Conservation (phyloP, 2,888 invertebrate genomes). For the Mesochorus sp. region DNA sequence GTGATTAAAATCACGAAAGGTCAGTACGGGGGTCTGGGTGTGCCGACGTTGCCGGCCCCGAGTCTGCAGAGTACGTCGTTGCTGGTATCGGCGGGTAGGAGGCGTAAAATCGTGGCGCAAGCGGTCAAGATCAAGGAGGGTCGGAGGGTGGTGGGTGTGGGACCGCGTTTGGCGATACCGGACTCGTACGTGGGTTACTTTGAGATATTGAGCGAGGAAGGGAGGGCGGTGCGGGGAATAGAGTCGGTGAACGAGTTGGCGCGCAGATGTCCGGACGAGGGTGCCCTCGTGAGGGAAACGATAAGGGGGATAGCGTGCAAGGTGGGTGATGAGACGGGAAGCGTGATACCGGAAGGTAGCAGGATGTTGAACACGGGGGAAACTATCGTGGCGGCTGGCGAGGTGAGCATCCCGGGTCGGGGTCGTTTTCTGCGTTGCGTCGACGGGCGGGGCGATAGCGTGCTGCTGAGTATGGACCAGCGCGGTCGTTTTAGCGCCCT, state of each 20-base stretch:
- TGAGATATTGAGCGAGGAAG: constrained; percentile 96
- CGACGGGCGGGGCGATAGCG: constrained; percentile 92
- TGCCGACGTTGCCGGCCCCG: constrained; percentile 93
- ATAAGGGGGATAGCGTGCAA: constrained; percentile 86
- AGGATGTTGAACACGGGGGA: constrained; percentile 92
- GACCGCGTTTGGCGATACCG: constrained; percentile 94
- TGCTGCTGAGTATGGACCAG: constrained; percentile 93
- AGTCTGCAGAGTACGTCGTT: constrained; percentile 93
- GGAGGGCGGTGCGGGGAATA: constrained; percentile 94
- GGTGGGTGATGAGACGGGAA: constrained; percentile 82
- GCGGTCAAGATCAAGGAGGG: constrained; percentile 96
- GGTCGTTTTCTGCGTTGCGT: constrained; percentile 93
- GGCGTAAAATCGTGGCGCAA: constrained; percentile 93
- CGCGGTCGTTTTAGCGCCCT: constrained; percentile 96
- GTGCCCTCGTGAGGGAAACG: constrained; percentile 91
- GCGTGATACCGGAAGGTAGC: constrained; percentile 87
- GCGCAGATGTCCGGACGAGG: constrained; percentile 88
- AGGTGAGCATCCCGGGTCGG: constrained; percentile 86
- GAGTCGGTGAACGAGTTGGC: constrained; percentile 94
- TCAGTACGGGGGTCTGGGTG: constrained; percentile 95
- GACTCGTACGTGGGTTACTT: constrained; percentile 96
- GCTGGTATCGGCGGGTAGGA: constrained; percentile 92
- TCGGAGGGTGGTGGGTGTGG: constrained; percentile 90
- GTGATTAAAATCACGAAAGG: constrained; percentile 97
- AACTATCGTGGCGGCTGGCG: constrained; percentile 90